Base-by-base conservation (phyloP, 2,113 vertebrate species). In the Naja naja region DNA sequence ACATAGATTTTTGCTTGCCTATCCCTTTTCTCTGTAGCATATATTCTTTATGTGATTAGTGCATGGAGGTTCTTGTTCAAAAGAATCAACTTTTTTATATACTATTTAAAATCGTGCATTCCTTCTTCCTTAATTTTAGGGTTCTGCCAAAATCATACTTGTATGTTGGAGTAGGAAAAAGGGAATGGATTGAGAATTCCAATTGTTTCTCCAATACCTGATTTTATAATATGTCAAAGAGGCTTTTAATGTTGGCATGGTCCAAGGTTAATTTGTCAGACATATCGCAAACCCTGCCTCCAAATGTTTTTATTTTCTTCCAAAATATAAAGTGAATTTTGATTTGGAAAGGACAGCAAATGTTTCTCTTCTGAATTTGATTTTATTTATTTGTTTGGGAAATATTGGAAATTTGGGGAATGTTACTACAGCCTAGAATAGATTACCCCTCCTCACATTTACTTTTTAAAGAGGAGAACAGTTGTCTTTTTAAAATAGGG, bases 1-100 rank as follows among this genome's bases (percentile, higher is more conserved):
- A 92, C 85, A 93, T 64, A 89, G 54, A 94, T 94, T 89, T 52
- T 88, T 23, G 52, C 87, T 94, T 88, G 90, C 93, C 94, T 87
- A 74, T 95, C 22, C 23, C 2, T 4, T 89, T 89, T 12, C 34
- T 60, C 45, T 94, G 93, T 54, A 53, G 45, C 89, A 88, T 91
- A 0, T 0, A 93, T 95, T 93, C 93, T 87, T 93, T 93, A 86
- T 49, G 22, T 27, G 22, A 86, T 47, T 12, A 89, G 30, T 54
- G 39, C 39, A 34, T 39, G n/a, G 52, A 43, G 5, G 25, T 85
- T 81, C 22, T 54, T 91, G 49, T 25, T 34, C 34, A 85, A 53
- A 53, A 85, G 22, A 30, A 52, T 30, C 23, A 43, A 43, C 39
- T n/a, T 11, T 74, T 52, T 74, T 3, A 54, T 16, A 85, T n/a